phyloP scores from a whole-genome alignment of 2,888 invertebrate species.

The Scaptomyza parva region DNA sequence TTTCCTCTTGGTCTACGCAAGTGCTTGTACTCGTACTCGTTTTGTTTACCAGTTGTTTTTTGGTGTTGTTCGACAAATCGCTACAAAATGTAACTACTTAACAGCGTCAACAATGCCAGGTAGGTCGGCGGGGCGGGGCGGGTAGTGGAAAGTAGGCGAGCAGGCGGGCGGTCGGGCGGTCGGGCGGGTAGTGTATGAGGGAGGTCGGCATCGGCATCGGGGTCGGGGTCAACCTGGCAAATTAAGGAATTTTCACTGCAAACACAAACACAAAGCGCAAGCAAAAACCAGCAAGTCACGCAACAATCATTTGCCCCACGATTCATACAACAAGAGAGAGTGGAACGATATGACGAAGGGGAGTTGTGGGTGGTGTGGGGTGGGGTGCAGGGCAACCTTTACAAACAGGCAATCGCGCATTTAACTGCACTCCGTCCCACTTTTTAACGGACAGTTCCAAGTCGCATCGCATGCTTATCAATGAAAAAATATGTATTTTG shows the following conservation, averaged over 20 bases:
- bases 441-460: constrained; percentile 16
- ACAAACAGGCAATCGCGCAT: constrained; percentile 2
- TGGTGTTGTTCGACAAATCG: constrained; percentile 73
- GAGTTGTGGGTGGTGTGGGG: neutral
- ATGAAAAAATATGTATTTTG: constrained; percentile 54
- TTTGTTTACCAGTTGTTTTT: constrained; percentile 41
- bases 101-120: constrained; percentile 70
- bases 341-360: neutral
- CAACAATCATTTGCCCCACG: constrained; percentile 76
- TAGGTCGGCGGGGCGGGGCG: constrained; percentile 5
- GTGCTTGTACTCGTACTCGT: constrained; percentile 15
- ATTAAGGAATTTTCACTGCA: constrained; percentile 75
- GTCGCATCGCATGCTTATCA: constrained; percentile 67
- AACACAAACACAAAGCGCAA: constrained; percentile 58
- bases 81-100: constrained; percentile 79
- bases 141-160: neutral
- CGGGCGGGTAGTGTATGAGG: neutral
- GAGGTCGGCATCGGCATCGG: neutral
- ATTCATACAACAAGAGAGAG: constrained; percentile 21
- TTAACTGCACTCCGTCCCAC: neutral
- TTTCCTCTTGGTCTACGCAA: neutral
- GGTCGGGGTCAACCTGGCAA: constrained; percentile 56
- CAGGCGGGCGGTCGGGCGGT: too few species aligned
- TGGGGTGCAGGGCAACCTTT: neutral
- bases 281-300: constrained; percentile 79